Base-by-base conservation (phyloP, 2,113 vertebrate genomes). In the Columba janthina region DNA sequence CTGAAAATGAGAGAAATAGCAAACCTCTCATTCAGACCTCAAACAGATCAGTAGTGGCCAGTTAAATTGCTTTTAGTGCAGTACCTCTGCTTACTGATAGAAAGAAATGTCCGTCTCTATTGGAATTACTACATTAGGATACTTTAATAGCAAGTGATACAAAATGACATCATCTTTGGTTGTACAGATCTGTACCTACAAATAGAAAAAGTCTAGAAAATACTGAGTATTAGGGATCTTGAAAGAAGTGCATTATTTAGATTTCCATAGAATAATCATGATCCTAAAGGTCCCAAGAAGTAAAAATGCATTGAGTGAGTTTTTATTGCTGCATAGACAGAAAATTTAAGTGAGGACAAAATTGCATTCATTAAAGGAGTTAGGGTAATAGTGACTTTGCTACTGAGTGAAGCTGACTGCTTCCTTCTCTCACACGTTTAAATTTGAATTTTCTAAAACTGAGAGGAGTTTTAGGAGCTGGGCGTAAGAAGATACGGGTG, bases 241-340 rank as follows among this genome's bases (percentile, higher is more conserved):
- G 60, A 85, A 75, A 12, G 29, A 78, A 54, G 36, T 9, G 1
- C 10, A n/a, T 73, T 67, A 20, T 76, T 66, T 58, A 71, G 3
- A 4, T 80, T 90, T 78, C n/a, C 12, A 5, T 58, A 50, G 31
- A 69, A 50, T 36, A 74, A 38, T 54, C 12, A 29, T n/a, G 3
- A 54, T 34, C 9, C 6, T 62, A 16, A 79, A 51, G 1, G 25
- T 54, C 29, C n/a, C 78, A 13, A 44, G 20, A 75, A 58, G 54
- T 4, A 60, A 46, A 65, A 53, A 53, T 34, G 3, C 0, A 0
- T 75, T 70, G 79, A 4, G 9, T 1, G 2, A 72, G 3, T 11
- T 51, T 44, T 26, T 38, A 48, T 32, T 69, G 18, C 65, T 90
- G 11, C 38, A 81, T 18, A 3, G 8, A 6, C 24, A 66, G 32